Conservation (phyloP, 2,888 invertebrate genomes). For the Geotrupes spiniger region DNA sequence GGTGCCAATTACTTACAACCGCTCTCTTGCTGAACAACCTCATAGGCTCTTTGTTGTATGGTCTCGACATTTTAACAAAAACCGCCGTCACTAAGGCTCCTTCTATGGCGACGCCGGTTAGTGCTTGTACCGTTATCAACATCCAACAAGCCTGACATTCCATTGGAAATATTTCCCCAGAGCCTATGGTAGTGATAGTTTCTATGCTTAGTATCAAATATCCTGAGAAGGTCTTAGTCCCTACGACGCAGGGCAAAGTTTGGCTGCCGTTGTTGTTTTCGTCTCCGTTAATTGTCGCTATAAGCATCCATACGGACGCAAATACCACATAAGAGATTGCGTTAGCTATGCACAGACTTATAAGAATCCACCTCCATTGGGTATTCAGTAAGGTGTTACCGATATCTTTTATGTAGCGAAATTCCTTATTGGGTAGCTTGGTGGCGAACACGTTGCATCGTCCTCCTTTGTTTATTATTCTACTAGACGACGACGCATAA, state of each 20-base stretch:
- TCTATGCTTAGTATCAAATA: slow-evolving; percentile 42
- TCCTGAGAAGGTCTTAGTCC: slow-evolving; percentile 37
- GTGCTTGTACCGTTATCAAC: slow-evolving; percentile 34
- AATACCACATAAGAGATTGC: slow-evolving; percentile 31
- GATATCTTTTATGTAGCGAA: slow-evolving; percentile 51
- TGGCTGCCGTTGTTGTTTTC: slow-evolving; percentile 10
- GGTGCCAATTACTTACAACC: slow-evolving; percentile 53
- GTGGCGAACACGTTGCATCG: slow-evolving; percentile 44
- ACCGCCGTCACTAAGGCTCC: slow-evolving; percentile 51
- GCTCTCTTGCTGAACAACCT: slow-evolving; percentile 70
- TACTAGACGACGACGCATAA: slow-evolving; percentile 14
- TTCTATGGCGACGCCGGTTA: slow-evolving; percentile 39
- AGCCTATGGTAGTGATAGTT: slow-evolving; percentile 42
- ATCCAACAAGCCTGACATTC: slow-evolving; percentile 37
- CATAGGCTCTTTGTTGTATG: slow-evolving; percentile 45
- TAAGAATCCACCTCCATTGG: slow-evolving; percentile 69
- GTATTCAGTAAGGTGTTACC: slow-evolving; percentile 67
- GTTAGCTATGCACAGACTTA: slow-evolving; percentile 44
- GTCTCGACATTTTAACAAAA: slow-evolving; percentile 68
- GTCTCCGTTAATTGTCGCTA: slow-evolving; percentile 23
- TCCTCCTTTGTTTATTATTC: slow-evolving; percentile 47
- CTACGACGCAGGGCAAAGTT: slow-evolving; percentile 34
- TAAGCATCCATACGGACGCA: slow-evolving; percentile 27
- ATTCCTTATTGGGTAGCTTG: slow-evolving; percentile 33
- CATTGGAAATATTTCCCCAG: slow-evolving; percentile 40